Conservation (phyloP, 2,113 vertebrate genomes). For the Microtus oregoni region DNA sequence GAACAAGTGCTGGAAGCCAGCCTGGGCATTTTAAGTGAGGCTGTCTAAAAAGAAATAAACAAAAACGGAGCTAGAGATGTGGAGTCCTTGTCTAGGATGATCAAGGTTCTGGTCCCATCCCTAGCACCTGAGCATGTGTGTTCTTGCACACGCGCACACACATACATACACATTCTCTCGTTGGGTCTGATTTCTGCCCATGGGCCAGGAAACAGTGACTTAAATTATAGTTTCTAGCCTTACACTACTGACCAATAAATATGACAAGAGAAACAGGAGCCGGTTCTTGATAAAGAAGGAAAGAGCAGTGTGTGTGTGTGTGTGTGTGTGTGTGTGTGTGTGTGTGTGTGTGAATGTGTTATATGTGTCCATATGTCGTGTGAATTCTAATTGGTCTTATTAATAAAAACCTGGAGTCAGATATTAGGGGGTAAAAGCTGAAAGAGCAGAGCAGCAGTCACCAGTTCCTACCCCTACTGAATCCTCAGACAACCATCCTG, state of each 20-base stretch:
- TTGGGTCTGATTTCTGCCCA: not conserved
- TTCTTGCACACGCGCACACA: not conserved
- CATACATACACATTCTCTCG: not conserved
- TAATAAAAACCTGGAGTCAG: too few relatives aligned
- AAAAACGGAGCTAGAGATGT: not conserved
- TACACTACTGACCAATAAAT: not conserved
- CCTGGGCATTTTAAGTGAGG: not conserved
- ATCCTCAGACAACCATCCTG: too few relatives aligned
- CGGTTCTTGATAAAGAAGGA: not conserved
- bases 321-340: not conserved
- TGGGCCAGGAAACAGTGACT: not conserved
- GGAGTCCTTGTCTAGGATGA: not conserved
- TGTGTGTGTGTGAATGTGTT: not conserved
- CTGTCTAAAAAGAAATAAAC: not conserved
- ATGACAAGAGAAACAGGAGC: not conserved
- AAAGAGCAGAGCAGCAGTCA: too few relatives aligned
- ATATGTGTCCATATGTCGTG: not conserved
- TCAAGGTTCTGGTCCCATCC: not conserved
- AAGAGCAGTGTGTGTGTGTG: not conserved
- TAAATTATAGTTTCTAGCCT: too few relatives aligned
- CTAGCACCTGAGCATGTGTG: not conserved
- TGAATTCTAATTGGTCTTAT: too few relatives aligned
- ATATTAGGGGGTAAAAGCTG: too few relatives aligned
- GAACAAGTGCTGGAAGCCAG: not conserved
- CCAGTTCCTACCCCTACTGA: too few relatives aligned